Evolutionary conservation across 2,113 vertebrate species (phyloP), one percentile per base, ranked within the genome.

Genomic region (Brachyistius frenatus): DNA sequence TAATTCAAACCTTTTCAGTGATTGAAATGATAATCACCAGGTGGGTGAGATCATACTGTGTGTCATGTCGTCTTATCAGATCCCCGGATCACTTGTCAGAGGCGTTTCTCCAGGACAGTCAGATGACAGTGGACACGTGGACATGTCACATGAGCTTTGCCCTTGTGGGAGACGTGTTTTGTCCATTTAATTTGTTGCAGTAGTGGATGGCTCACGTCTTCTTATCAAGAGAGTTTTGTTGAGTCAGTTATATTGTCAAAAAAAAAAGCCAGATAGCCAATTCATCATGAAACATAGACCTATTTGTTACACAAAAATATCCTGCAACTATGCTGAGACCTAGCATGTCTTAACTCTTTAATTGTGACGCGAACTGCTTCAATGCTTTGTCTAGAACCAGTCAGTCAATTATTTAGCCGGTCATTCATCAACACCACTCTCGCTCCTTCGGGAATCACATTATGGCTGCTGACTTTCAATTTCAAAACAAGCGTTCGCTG

Each of bases 381-480:
- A 47, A 50, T 23, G 44, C 50, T 60, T 64, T 46, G 53, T 35
- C 41, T 47, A 4, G 77, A 69, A 44, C 39, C 41, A 23, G 15
- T 58, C 58, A 13, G 46, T 84, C 50, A 61, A 73, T 78, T 58
- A 70, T 74, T 84, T 23, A 71, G 31, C 30, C 44, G 31, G 6
- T 10, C 23, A 49, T 73, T n/a, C 32, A 16, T 74, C 62, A 62
- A 62, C 14, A 75, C 41, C 15, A 6, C 41, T 61, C 36, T 35
- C 2, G 30, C 58, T 70, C 63, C 64, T 64, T 32, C 46, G 9
- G 82, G 68, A 79, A 23, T 78, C 56, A 30, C 39, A 57, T 58
- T 78, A 35, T 16, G 14, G 10, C 33, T n/a, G 4, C 66, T 71
- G 73, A 50, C 70, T 80, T 82, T 86, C 5, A 80, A 71, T 84